Evolutionary conservation across 2,888 invertebrate genomes (phyloP), one percentile per base, ranked within the genome.

Genomic region (Eupithecia subfuscata): DNA sequence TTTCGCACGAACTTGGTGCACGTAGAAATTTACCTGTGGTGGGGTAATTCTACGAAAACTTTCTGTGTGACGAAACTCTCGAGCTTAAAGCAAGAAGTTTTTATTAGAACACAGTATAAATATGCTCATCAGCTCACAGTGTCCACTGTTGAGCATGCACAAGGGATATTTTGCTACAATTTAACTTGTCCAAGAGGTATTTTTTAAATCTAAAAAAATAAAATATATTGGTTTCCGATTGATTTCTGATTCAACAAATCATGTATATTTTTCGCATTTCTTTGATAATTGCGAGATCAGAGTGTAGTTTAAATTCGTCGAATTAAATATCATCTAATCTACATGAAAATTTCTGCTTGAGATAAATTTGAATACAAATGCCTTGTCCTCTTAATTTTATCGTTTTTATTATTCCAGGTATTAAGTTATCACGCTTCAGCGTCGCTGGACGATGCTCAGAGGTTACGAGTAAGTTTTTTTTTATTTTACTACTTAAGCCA

Each of bases 391-490:
- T n/a, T 37, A 37, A 65, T 65, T 22, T 8, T 68, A 16, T 14
- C 22, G 16, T 37, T 70, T 16, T 64, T 68, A 9, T 71, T 68
- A 30, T 71, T 90, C 93, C 93, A 95, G 95, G 96, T 96, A 81
- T 95, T 99, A 85, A 98, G 98, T 91, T 99, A 99, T 95, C 99
- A 99, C 93, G 99, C 99, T 74, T 98, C 98, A 48, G 98, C 99
- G 75, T 97, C 97, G 77, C 90, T 97, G 83, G 98, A 99, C 88
- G 99, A 99, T 92, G 98, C 98, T 73, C 96, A 97, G 88, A 96
- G 96, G 90, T 95, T 99, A 89, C 96, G 97, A 95, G 98, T 98
- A 95, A 96, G 96, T 95, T 82, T 70, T 74, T n/a, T 70, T 72
- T 65, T 30, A 37, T 56, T 4, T 9, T 67, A 18, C 7, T 43